These are phyloP conservation scores for Atlantisia rogersi DNA, from an alignment of 2,113 vertebrate genomes.

Conservation along the genomic window DNA sequence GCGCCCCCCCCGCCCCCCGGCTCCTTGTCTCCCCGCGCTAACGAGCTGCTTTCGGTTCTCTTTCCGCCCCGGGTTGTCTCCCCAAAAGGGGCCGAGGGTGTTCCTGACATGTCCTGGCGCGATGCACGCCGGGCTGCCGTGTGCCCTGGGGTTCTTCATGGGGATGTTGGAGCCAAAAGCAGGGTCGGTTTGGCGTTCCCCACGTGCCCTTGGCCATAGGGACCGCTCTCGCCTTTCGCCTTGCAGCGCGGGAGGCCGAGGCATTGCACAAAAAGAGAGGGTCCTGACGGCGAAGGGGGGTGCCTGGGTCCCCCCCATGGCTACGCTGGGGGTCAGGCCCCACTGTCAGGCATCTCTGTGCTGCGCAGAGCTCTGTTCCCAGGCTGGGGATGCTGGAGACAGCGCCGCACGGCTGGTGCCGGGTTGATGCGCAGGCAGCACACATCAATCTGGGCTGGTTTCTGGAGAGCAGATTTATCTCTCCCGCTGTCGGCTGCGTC, in stretches of 20 bases:
- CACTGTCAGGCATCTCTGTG: neutral
- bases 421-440: neutral
- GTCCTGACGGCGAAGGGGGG: neutral
- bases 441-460: rapidly evolving
- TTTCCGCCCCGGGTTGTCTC: rapidly evolving
- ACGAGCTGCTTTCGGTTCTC: neutral
- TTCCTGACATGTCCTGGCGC: neutral
- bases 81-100: rapidly evolving
- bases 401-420: rapidly evolving
- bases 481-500: rapidly evolving
- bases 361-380: neutral
- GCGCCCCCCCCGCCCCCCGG: no score
- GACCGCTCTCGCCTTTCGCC: neutral
- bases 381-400: neutral
- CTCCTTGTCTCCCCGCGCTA: no score
- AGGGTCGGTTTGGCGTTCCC: neutral
- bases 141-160: rapidly evolving
- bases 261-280: neutral
- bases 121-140: neutral
- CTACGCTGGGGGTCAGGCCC: rapidly evolving
- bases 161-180: neutral
- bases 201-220: rapidly evolving
- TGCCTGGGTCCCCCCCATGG: neutral
- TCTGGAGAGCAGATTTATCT: neutral
- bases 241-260: neutral